Evolutionary conservation across 2,113 vertebrate species (phyloP).

Genomic region (Lethenteron reissneri): DNA sequence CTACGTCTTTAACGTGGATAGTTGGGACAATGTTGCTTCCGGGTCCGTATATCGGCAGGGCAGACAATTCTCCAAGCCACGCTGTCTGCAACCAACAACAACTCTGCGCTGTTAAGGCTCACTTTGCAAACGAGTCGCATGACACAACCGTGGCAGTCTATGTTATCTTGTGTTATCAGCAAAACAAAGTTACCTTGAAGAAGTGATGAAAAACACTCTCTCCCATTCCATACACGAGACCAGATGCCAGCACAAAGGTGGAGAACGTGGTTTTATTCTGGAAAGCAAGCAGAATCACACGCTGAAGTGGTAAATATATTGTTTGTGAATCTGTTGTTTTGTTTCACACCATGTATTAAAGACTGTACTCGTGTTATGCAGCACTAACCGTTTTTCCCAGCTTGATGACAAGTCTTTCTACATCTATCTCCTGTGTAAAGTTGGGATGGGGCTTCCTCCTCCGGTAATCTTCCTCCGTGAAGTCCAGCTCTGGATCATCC

Average conservation of each 20-base stretch:
- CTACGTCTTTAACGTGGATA: slow-evolving; percentile 60
- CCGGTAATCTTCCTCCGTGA: slow-evolving; percentile 50
- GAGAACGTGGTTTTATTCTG: slow-evolving; percentile 33
- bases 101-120: neutral
- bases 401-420: slow-evolving; percentile 53
- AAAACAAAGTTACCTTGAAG: slow-evolving; percentile 43
- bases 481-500: slow-evolving; percentile 36
- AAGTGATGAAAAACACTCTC: slow-evolving; percentile 55
- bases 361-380: neutral
- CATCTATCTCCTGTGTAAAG: slow-evolving; percentile 38
- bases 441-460: slow-evolving; percentile 46
- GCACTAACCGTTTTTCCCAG: slow-evolving; percentile 51
- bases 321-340: neutral
- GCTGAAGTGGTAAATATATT: neutral
- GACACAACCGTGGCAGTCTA: neutral
- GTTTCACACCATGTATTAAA: neutral
- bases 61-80: slow-evolving; percentile 38
- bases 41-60: slow-evolving; percentile 45
- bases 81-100: slow-evolving; percentile 20
- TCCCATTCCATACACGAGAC: slow-evolving; percentile 58
- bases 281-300: slow-evolving; percentile 10
- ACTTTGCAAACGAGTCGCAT: no score
- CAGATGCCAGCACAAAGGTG: slow-evolving; percentile 55
- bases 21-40: slow-evolving; percentile 48
- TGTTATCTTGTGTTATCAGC: neutral